These are phyloP conservation scores for Ceratina calcarata DNA, from an alignment of 1,140 invertebrate genomes.

Conservation along the genomic window DNA sequence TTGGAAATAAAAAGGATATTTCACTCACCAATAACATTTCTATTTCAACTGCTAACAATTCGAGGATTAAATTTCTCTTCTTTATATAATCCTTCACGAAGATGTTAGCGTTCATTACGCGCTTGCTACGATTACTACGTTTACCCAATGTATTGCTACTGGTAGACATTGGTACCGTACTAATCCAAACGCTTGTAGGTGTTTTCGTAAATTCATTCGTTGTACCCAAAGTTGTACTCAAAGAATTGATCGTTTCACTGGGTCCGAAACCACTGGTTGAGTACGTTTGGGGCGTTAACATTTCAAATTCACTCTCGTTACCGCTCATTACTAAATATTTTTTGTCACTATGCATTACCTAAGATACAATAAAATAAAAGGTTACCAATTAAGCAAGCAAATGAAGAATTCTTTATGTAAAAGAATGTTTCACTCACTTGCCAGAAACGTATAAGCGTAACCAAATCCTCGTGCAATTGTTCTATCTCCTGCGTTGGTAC, in stretches of 20 bases:
- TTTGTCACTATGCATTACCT: constrained; percentile 95
- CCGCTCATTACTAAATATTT: constrained; percentile 96
- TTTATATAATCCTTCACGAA: constrained; percentile 97
- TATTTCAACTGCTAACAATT: constrained; percentile 94
- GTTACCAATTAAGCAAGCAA: not conserved
- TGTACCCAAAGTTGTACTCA: constrained; percentile 73
- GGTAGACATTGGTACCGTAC: constrained; percentile 88
- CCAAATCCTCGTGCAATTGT: constrained; percentile 93
- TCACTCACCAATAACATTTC: constrained; percentile 88
- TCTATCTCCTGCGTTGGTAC: constrained; percentile 90
- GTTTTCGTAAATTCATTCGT: constrained; percentile 84
- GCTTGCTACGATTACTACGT: constrained; percentile 88
- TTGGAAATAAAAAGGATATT: not conserved
- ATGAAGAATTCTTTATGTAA: not conserved
- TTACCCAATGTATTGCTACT: constrained; percentile 89
- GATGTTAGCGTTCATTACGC: constrained; percentile 85
- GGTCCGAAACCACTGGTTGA: constrained; percentile 78
- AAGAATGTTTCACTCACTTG: constrained; percentile 78
- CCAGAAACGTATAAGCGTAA: constrained; percentile 96
- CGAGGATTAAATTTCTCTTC: constrained; percentile 96
- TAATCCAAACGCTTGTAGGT: constrained; percentile 90
- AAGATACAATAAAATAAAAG: not conserved
- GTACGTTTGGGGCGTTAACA: constrained; percentile 71
- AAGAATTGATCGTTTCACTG: constrained; percentile 68
- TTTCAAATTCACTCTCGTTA: constrained; percentile 83